phyloP scores from a whole-genome alignment of 2,797 vertebrate species.

The Pampus argenteus region DNA sequence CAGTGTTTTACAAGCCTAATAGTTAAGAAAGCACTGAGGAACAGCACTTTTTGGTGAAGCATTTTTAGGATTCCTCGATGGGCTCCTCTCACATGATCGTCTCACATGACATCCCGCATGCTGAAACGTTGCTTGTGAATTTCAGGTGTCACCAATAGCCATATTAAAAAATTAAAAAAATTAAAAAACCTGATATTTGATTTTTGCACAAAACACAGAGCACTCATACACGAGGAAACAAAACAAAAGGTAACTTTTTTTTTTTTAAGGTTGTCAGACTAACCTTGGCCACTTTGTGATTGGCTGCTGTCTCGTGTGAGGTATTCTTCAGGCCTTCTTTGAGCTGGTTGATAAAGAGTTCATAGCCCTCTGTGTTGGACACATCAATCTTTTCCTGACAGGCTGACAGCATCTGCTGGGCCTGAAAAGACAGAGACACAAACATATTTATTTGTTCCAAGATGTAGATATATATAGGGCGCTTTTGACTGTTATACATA shows the following conservation, averaged over 20 bases:
- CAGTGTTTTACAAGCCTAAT: neutral
- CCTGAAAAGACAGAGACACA: constrained; percentile 81
- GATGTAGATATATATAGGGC: neutral
- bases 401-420: constrained; percentile 96
- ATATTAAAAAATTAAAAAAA: neutral
- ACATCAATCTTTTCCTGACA: constrained; percentile 98
- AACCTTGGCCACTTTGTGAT: constrained; percentile 99
- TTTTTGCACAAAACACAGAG: neutral
- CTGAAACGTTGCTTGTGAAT: neutral
- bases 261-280: constrained; percentile 45
- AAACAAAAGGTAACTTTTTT: neutral
- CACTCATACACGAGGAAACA: neutral
- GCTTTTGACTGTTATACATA: neutral
- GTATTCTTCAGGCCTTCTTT: constrained; percentile 99
- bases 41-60: neutral
- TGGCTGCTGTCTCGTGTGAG: constrained; percentile 99
- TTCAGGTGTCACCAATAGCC: neutral
- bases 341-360: constrained; percentile 96
- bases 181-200: neutral
- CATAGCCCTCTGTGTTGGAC: constrained; percentile 96
- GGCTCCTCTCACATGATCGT: neutral
- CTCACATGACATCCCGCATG: neutral
- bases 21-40: neutral
- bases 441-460: constrained; percentile 19
- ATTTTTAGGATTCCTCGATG: neutral